Evolutionary conservation across 2,888 invertebrate genomes (phyloP).

Genomic region (Drosophila kambysellisi): DNA sequence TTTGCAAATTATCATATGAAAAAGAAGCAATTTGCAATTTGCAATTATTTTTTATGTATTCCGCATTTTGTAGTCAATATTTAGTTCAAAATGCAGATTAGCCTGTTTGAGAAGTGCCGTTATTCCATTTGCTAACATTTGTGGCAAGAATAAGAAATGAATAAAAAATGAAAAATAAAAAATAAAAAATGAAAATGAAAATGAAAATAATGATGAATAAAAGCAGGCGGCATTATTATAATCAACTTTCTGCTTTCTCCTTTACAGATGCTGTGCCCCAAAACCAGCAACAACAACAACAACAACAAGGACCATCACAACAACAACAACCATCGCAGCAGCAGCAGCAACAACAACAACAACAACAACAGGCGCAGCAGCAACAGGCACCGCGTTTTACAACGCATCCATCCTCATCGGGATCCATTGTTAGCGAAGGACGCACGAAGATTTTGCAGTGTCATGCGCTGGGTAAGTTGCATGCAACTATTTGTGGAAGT

Average conservation of each 20-base stretch:
- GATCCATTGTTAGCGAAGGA: slow-evolving; percentile 94
- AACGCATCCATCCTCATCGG: slow-evolving; percentile 93
- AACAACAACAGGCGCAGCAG: slow-evolving; percentile 63
- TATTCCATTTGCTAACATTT: background rate
- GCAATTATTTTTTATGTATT: background rate
- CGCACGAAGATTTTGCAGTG: slow-evolving; percentile 96
- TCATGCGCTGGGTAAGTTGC: slow-evolving; percentile 92
- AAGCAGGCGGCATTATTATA: slow-evolving; percentile 30
- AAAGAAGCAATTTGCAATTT: background rate
- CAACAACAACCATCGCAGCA: slow-evolving; percentile 29
- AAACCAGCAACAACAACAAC: slow-evolving; percentile 3
- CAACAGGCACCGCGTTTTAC: slow-evolving; percentile 94
- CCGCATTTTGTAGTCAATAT: background rate
- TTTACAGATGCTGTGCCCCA: slow-evolving; percentile 60
- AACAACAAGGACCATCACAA: background rate
- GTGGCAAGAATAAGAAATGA: background rate
- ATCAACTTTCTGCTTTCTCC: slow-evolving; percentile 10
- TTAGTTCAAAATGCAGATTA: background rate
- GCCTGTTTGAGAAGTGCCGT: background rate
- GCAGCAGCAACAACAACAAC: slow-evolving; percentile 31
- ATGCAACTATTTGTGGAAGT: slow-evolving; percentile 16
- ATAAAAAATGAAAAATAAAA: too few relatives aligned
- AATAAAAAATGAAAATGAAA: background rate
- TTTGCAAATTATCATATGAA: too few relatives aligned
- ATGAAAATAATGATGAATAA: background rate